Base-by-base conservation (phyloP, 64 coral and sea anemone genomes). In the Cladopsammia gracilis region DNA sequence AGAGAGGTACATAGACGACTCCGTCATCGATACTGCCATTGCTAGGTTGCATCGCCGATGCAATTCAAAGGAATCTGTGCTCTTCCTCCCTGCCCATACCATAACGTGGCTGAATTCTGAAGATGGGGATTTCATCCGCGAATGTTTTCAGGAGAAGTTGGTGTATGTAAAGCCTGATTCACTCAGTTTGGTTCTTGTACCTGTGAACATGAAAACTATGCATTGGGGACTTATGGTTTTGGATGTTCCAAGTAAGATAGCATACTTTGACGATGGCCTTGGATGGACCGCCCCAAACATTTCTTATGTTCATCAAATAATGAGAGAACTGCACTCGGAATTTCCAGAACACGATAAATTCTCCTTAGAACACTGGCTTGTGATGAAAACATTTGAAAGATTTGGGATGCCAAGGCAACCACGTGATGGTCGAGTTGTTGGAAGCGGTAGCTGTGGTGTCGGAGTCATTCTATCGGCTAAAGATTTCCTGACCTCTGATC, bases 391-490 rank as follows among this genome's bases (percentile, higher is more conserved):
- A 45, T 89, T 75, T 77, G 18, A 67, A 66, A 44, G 61, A 10
- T 90, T 90, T 66, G 75, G 75, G 18, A 90, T 90, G 88, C 88
- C 88, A 10, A 64, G 88, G 67, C 75, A 90, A 77, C 59, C 58
- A 48, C 44, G 16, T 34, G 42, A 58, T 59, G 71, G 71, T 5
- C 24, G 18, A 15, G 23, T 26, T 34, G 18, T 77, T 1, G 76
- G 76, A 67, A 90, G 88, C 58, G 75, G 88, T 64, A 90, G 88
- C 54, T 90, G 88, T 48, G 75, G 88, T 10, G 10, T 90, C 10
- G 76, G 76, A 7, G 62, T 90, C 10, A 73, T 90, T 62, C 62
- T 90, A 10, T 52, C 75, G 3, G 88, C 75, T 10, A 50, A 64
- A 58, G 76, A 78, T 45, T 90, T 90, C 24, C 34, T 72, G 13